These are phyloP conservation scores for Rhamnusium bicolor DNA, from an alignment of 2,888 invertebrate genomes.

Conservation along the genomic window DNA sequence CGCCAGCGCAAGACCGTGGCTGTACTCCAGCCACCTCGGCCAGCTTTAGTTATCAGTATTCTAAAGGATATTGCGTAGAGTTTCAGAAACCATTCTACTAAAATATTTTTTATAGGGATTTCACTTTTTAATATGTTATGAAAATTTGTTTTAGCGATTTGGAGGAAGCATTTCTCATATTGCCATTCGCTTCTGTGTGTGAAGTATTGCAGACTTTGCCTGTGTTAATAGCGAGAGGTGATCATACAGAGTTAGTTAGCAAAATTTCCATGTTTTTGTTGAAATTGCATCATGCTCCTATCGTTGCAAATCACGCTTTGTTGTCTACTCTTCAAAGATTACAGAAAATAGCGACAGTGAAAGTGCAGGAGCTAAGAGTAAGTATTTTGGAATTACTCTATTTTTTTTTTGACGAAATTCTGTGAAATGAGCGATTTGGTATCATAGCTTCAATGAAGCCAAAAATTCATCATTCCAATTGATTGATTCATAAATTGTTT, in stretches of 20 bases:
- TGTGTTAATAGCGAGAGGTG: slow-evolving; percentile 78
- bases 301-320: slow-evolving; percentile 81
- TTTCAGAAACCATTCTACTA: too few species aligned
- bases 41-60: too few species aligned
- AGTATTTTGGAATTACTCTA: slow-evolving; percentile 62
- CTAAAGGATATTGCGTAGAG: too few species aligned
- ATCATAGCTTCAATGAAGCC: too few species aligned
- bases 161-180: slow-evolving; percentile 88
- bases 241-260: slow-evolving; percentile 83
- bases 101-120: too few species aligned
- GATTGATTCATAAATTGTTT: too few species aligned
- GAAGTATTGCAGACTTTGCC: slow-evolving; percentile 84
- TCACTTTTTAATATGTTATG: too few species aligned
- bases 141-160: slow-evolving; percentile 80
- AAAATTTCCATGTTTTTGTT: slow-evolving; percentile 85
- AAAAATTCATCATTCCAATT: too few species aligned
- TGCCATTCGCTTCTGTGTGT: slow-evolving; percentile 88
- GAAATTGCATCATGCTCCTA: slow-evolving; percentile 84
- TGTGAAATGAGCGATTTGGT: too few species aligned
- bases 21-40: too few species aligned
- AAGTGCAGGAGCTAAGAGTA: slow-evolving; percentile 78
- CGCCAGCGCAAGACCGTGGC: too few species aligned
- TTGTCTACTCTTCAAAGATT: slow-evolving; percentile 79
- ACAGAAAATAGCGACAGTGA: slow-evolving; percentile 73
- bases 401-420: too few species aligned